These are phyloP conservation scores for Xiphophorus birchmanni DNA, from an alignment of 2,797 vertebrate species.

Conservation along the genomic window DNA sequence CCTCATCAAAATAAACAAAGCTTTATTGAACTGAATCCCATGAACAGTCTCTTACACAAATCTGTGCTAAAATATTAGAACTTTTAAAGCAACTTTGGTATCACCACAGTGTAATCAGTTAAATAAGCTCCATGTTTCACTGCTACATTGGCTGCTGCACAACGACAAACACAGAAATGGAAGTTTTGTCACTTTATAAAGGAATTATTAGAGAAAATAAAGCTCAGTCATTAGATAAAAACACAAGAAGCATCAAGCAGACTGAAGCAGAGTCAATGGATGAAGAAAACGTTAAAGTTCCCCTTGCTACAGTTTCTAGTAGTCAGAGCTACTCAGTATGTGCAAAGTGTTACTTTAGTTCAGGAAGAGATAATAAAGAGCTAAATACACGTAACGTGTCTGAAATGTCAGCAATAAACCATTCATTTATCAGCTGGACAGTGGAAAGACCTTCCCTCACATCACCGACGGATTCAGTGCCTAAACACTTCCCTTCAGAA, in stretches of 20 bases:
- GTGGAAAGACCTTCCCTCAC: background rate
- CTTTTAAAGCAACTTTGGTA: constrained; percentile 7
- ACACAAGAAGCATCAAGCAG: constrained; percentile 1
- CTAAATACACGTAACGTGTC: background rate
- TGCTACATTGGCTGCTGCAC: background rate
- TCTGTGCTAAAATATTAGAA: constrained; percentile 1
- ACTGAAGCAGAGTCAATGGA: background rate
- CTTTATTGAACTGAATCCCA: background rate
- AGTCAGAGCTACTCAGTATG: background rate
- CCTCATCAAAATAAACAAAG: background rate
- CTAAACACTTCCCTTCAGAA: background rate
- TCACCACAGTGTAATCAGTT: constrained; percentile 21
- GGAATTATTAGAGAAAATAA: constrained; percentile 9
- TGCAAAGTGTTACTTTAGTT: constrained; percentile 12
- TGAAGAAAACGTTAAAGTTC: background rate
- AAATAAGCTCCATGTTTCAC: background rate
- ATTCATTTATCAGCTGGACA: background rate
- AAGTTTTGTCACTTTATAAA: background rate
- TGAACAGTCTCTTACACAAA: background rate
- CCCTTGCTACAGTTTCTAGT: constrained; percentile 1
- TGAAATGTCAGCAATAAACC: background rate
- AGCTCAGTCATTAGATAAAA: background rate
- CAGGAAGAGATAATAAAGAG: constrained; percentile 1
- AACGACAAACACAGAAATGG: constrained; percentile 5
- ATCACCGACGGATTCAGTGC: background rate